These are phyloP conservation scores for Tricholaema leucomelas DNA, from an alignment of 2,113 vertebrate genomes.

Conservation along the genomic window DNA sequence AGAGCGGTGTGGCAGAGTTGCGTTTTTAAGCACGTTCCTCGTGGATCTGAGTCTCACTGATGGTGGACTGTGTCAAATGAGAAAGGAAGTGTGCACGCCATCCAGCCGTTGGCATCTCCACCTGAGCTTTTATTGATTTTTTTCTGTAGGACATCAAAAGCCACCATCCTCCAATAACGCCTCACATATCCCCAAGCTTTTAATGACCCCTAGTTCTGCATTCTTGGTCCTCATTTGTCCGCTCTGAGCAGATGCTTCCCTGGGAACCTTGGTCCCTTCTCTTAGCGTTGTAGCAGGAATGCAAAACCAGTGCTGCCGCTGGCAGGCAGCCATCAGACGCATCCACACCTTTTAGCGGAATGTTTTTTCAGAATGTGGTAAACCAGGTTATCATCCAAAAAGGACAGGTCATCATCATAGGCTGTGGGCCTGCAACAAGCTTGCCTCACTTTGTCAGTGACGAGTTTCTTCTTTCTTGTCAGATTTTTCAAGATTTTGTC, in stretches of 20 bases:
- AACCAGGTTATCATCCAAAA: constrained; percentile 93
- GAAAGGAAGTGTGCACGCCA: constrained; percentile 17
- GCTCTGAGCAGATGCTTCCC: constrained; percentile 61
- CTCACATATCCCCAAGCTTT: constrained; percentile 26
- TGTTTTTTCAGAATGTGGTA: constrained; percentile 97
- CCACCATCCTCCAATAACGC: constrained; percentile 23
- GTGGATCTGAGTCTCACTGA: constrained; percentile 18
- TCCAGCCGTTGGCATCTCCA: constrained; percentile 39
- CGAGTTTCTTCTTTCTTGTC: constrained; percentile 92
- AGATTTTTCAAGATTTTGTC: constrained; percentile 98
- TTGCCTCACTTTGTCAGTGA: constrained; percentile 87
- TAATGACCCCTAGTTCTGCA: constrained; percentile 30
- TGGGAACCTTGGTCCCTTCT: constrained; percentile 80
- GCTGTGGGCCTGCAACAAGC: constrained; percentile 94
- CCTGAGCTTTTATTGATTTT: constrained; percentile 53
- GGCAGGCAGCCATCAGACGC: constrained; percentile 81
- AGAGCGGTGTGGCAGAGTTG: constrained; percentile 31
- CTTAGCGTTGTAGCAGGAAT: constrained; percentile 76
- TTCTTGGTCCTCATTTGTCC: constrained; percentile 81
- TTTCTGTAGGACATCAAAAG: constrained; percentile 30
- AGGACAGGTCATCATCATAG: constrained; percentile 95
- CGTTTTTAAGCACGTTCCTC: constrained; percentile 73
- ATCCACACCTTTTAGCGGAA: constrained; percentile 95
- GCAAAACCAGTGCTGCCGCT: constrained; percentile 63
- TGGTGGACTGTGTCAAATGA: constrained; percentile 57